These are phyloP conservation scores for Willisornis vidua DNA, from an alignment of 2,113 vertebrate genomes.

Conservation along the genomic window DNA sequence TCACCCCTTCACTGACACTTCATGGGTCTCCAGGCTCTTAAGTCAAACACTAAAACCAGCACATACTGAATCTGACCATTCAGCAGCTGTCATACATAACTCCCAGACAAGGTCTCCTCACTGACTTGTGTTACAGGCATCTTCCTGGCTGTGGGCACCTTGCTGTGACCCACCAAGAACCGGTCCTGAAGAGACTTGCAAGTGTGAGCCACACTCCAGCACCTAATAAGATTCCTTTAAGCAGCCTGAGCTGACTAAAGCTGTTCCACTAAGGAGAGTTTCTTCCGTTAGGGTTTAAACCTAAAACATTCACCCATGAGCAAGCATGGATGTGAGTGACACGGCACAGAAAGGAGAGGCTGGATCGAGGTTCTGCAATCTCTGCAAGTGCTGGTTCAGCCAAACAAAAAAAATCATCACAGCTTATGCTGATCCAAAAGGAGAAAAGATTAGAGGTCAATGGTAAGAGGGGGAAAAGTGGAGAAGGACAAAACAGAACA, in stretches of 20 bases:
- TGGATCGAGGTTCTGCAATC: background rate
- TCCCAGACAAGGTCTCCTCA: background rate
- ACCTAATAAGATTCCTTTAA: slow-evolving; percentile 54
- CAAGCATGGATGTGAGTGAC: background rate
- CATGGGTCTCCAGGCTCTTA: background rate
- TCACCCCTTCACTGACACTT: background rate
- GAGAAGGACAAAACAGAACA: background rate
- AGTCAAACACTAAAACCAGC: background rate
- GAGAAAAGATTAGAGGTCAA: background rate
- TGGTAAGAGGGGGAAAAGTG: accelerated
- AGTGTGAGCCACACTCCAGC: background rate
- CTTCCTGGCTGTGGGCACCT: background rate
- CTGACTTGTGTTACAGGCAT: background rate
- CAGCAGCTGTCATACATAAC: accelerated
- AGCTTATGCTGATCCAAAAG: background rate
- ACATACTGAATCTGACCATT: background rate
- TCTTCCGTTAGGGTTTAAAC: background rate
- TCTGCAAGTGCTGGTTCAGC: background rate
- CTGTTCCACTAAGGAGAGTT: slow-evolving; percentile 35
- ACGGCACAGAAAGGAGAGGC: background rate
- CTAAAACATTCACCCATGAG: slow-evolving; percentile 5
- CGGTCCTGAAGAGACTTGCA: background rate
- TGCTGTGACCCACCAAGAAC: background rate
- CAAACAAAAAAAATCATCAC: background rate
- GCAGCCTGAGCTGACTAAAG: slow-evolving; percentile 56